Base-by-base conservation (phyloP, 2,888 invertebrate species). In the Chloroclystis v-ata region DNA sequence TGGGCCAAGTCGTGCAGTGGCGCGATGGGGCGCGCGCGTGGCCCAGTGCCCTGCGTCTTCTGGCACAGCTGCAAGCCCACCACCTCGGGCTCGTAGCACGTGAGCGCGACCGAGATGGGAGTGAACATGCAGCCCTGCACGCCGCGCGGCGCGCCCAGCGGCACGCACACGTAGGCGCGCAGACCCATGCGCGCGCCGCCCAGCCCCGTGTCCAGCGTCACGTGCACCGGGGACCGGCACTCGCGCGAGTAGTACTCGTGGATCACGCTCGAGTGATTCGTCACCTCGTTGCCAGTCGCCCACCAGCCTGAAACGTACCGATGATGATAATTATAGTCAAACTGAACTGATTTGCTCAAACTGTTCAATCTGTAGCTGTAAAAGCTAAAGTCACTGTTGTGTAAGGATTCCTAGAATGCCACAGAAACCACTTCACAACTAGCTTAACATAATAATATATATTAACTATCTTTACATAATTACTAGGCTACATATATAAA, bases 271-370 rank as follows among this genome's bases (percentile, higher is more conserved):
- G 98, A 98, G 84, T 98, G 98, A 72, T 96, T 97, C 0, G 98
- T 97, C 30, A 99, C 97, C 82, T 99, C 98, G 62, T 96, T 94
- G 42, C 98, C 98, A 0, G 99, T 99, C 1, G 98, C 98, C 95
- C 95, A 99, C 99, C 99, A 99, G 14, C 99, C 90, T 90, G 62
- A 4, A 7, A 29, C 29, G n/a, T 1, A 28, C n/a, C 6, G 8
- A 2, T 2, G n/a, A 33, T n/a, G 3, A 14, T 14, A 5, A 14
- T 8, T 2, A 6, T 7, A 11, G 1, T 11, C 4, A 9, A 8
- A 30, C 30, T n/a, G n/a, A n/a, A n/a, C n/a, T n/a, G n/a, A n/a
- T n/a, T n/a, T n/a, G n/a, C n/a, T n/a, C n/a, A n/a, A n/a, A n/a
- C n/a, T n/a, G n/a, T n/a, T n/a, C n/a, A n/a, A n/a, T n/a, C n/a